Base-by-base conservation (phyloP, 2,888 invertebrate genomes). In the Papilio gigon region DNA sequence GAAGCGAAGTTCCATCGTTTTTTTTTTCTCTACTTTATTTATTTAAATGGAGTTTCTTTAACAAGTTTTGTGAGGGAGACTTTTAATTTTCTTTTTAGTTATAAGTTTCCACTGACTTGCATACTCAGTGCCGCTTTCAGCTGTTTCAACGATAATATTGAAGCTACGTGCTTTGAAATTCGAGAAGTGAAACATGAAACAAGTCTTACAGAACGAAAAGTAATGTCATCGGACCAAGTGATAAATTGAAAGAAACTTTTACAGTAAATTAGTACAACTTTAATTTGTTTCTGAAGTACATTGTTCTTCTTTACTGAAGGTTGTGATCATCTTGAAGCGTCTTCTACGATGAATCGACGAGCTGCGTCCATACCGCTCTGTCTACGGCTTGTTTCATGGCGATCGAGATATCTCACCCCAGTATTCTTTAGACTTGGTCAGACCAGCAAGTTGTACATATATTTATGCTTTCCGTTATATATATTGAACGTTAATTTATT, bases 11-110 rank as follows among this genome's bases (percentile, higher is more conserved):
- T 60, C 40, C 20, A 12, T 53, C 22, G 47, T 17, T 53, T 53
- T 64, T 22, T 50, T 44, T 63, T 78, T 75, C 14, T 73, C 75
- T 78, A 75, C 71, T 74, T 77, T 71, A 75, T 77, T 74, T 74
- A 76, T 75, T 75, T 75, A 72, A 72, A 75, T 74, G 73, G 67
- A 73, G 74, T 77, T 74, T 75, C 73, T 75, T 74, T 73, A 72
- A 72, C 70, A 72, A 58, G 66, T 66, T n/a, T 72, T 69, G 71
- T 80, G 79, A 56, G 25, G 53, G 53, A 25, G 50, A 47, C 63
- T 35, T 63, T 63, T 65, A 53, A 65, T 53, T 27, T 65, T 56
- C 53, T 65, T 56, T 56, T 53, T 53, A 56, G 56, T 65, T 42
- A 11, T 64, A 56, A 27, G 42, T 47, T 44, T 66, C 22, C 14